These are phyloP conservation scores for Hyaena hyaena DNA, from an alignment of 2,113 vertebrate genomes.

Conservation along the genomic window DNA sequence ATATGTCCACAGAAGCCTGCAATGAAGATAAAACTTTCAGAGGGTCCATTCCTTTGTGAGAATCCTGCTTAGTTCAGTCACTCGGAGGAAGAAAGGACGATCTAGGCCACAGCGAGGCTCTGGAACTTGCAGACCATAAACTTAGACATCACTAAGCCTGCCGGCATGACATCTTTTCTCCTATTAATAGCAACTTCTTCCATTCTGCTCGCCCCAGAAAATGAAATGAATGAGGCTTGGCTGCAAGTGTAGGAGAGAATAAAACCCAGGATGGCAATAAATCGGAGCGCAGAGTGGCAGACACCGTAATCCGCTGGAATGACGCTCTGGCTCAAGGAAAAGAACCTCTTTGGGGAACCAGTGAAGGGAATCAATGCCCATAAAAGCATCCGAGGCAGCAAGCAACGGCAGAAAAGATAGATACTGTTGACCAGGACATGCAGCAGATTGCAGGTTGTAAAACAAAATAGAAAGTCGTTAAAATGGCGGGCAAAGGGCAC, in stretches of 20 bases:
- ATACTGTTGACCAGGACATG: slow-evolving; percentile 70
- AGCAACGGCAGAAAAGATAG: slow-evolving; percentile 62
- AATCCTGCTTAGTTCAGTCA: background rate
- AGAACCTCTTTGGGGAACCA: slow-evolving; percentile 78
- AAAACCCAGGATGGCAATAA: slow-evolving; percentile 77
- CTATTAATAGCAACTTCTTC: slow-evolving; percentile 77
- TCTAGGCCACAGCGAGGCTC: background rate
- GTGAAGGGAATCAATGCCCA: slow-evolving; percentile 77
- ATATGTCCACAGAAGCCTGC: background rate
- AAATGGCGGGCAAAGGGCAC: slow-evolving; percentile 61
- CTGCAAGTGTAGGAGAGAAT: slow-evolving; percentile 65
- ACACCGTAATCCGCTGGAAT: slow-evolving; percentile 72
- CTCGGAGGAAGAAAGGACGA: background rate
- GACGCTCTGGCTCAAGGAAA: slow-evolving; percentile 75
- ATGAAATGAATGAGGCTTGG: slow-evolving; percentile 75
- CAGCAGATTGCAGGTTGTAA: slow-evolving; percentile 75
- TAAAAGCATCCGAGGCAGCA: slow-evolving; percentile 71
- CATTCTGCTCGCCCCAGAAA: slow-evolving; percentile 70
- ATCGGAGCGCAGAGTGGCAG: slow-evolving; percentile 76
- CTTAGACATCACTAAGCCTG: slow-evolving; percentile 35
- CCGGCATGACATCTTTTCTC: slow-evolving; percentile 47
- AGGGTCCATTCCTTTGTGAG: background rate
- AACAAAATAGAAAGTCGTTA: slow-evolving; percentile 78
- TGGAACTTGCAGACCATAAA: slow-evolving; percentile 12
- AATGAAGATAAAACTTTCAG: background rate